Evolutionary conservation across 2,797 vertebrate genomes (phyloP).

Genomic region (Danio albolineatus): DNA sequence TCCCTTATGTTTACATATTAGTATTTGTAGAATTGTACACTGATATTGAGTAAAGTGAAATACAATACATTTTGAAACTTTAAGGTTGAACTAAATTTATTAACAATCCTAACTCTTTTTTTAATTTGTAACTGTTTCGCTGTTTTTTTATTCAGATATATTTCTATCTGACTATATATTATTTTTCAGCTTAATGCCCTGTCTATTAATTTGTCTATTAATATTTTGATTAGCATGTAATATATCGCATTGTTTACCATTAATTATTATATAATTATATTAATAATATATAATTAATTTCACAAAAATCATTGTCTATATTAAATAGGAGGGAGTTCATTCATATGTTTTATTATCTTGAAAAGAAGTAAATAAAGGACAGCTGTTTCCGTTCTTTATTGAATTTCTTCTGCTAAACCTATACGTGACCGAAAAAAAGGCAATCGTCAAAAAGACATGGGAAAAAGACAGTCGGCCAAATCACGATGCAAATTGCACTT

Average conservation of each 20-base stretch:
- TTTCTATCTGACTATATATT: not conserved
- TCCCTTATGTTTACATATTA: too few species aligned
- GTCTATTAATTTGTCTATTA: not conserved
- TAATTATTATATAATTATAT: too few species aligned
- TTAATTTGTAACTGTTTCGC: not conserved
- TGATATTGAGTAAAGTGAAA: not conserved
- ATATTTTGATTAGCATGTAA: constrained; percentile 1
- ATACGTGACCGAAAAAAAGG: constrained; percentile 32
- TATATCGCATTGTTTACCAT: not conserved
- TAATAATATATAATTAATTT: too few species aligned
- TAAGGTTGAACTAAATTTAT: not conserved
- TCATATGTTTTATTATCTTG: not conserved
- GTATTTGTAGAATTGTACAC: too few species aligned
- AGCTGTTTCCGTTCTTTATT: not conserved
- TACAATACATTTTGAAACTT: not conserved
- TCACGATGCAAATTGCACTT: constrained; percentile 87
- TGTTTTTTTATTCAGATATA: not conserved
- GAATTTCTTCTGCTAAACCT: constrained; percentile 21
- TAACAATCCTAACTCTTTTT: not conserved
- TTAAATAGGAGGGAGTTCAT: too few species aligned
- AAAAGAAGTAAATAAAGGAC: not conserved
- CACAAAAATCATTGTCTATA: not conserved
- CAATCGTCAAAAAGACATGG: constrained; percentile 36
- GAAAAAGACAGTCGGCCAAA: constrained; percentile 61
- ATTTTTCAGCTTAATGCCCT: not conserved